A percentile compares a stretch with the other conserved stretches of the same genome.
Evolutionary conservation across 2,888 invertebrate species (phyloP).

Genomic region (Arenicola marina): DNA sequence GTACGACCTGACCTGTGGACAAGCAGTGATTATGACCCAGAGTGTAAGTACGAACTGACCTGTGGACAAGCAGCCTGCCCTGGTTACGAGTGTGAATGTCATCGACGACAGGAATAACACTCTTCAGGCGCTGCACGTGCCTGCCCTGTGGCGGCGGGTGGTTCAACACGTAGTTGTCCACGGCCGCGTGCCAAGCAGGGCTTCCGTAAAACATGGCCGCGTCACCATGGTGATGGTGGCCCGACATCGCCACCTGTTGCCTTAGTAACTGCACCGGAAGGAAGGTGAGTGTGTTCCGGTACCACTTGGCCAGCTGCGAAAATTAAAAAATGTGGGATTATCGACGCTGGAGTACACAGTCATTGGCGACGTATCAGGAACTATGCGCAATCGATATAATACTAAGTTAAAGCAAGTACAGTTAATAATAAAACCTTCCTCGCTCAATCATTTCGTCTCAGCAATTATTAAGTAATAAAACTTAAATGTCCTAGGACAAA

Average conservation of each 20-base stretch:
- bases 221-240: not conserved
- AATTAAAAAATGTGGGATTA: too few species aligned
- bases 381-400: too few species aligned
- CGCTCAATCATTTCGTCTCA: too few species aligned
- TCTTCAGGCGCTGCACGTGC: slow-evolving; percentile 19
- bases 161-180: slow-evolving; percentile 14
- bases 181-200: slow-evolving; percentile 16
- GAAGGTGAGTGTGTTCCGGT: slow-evolving; percentile 11
- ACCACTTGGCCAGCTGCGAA: slow-evolving; percentile 24
- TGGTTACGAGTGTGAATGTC: slow-evolving; percentile 16
- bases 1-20: too few species aligned
- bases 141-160: slow-evolving; percentile 14
- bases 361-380: too few species aligned
- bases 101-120: slow-evolving; percentile 20
- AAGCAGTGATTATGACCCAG: too few species aligned
- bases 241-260: not conserved
- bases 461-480: too few species aligned
- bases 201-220: slow-evolving; percentile 1
- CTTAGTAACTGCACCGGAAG: slow-evolving; percentile 23
- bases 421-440: too few species aligned
- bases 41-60: slow-evolving; percentile 16
- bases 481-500: too few species aligned
- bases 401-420: too few species aligned
- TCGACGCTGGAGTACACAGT: too few species aligned
- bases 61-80: slow-evolving; percentile 20